Evolutionary conservation across 2,797 vertebrate species (phyloP).

Genomic region (Sphaeramia orbicularis): DNA sequence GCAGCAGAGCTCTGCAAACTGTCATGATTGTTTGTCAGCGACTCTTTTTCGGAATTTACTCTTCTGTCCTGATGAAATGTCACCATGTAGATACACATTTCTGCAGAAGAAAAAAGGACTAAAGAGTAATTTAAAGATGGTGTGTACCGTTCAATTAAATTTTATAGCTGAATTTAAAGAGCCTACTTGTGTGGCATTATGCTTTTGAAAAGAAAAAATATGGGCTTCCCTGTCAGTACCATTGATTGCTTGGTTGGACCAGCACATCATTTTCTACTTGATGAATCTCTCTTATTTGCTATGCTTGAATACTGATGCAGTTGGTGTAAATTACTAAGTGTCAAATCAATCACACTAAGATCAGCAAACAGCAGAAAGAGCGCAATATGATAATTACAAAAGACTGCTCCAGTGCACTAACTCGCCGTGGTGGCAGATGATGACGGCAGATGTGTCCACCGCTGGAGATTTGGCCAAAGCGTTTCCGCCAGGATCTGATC

Average conservation of each 20-base stretch:
- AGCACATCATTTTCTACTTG: constrained; percentile 5
- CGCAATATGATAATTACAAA: constrained; percentile 40
- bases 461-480: too few species aligned
- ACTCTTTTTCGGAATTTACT: constrained; percentile 22
- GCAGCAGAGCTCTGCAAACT: background rate
- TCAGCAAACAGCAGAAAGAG: constrained; percentile 28
- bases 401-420: constrained; percentile 2
- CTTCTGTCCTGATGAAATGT: constrained; percentile 30
- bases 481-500: too few species aligned
- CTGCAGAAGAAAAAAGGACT: background rate
- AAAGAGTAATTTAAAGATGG: constrained; percentile 10
- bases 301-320: constrained; percentile 15
- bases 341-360: constrained; percentile 28
- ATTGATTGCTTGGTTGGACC: background rate
- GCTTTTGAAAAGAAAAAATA: constrained; percentile 4
- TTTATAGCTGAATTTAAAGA: constrained; percentile 12
- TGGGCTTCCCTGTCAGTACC: background rate
- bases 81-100: background rate
- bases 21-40: constrained; percentile 4
- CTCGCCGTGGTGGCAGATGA: background rate
- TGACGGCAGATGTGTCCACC: too few species aligned
- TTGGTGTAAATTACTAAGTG: constrained; percentile 41
- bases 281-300: constrained; percentile 18
- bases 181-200: background rate
- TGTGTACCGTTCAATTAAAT: constrained; percentile 10